Evolutionary conservation across 2,113 vertebrate species (phyloP), one percentile per base, ranked within the genome.

Genomic region (Leptobrachium leishanense): DNA sequence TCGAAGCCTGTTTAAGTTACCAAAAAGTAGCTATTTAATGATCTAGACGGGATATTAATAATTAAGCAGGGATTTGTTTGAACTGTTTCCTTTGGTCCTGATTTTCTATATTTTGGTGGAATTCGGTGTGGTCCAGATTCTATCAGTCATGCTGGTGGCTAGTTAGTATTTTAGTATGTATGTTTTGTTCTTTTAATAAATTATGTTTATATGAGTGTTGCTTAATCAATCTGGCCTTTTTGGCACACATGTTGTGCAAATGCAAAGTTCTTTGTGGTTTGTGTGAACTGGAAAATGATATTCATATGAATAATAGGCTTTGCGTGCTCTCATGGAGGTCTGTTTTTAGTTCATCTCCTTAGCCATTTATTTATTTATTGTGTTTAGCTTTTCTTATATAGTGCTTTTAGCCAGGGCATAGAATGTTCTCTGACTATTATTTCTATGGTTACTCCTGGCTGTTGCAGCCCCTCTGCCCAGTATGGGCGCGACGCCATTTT

Each of bases 191-290:
- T 74, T 59, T 68, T 11, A 43, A 31, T 74, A 8, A 59, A 43
- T 53, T 3, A n/a, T 4, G 2, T 79, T 67, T 74, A 72, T 80
- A 53, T 40, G 55, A 67, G 40, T 10, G 76, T 79, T 71, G 68
- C 68, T 55, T 50, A 79, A 57, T 79, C 62, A 79, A 40, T 67
- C 41, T 73, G 68, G 59, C 11, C 57, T 55, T 20, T 77, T 69
- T 77, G 68, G 55, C 70, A 65, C 77, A 79, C 43, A 79, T 79
- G 77, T 79, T 79, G 13, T 62, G 42, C 77, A 79, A 67, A 73
- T 73, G 77, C 54, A 59, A 31, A 43, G 50, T n/a, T 57, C 54
- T 62, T 43, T 55, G 64, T 79, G 50, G 9, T 7, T 67, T 79
- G 42, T 40, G 20, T 68, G 42, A 68, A 40, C 15, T 68, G 62